Percentiles rank a stretch among this genome's conserved stretches.
Conservation (phyloP, 2,888 invertebrate genomes). For the Plebejus melissa region DNA sequence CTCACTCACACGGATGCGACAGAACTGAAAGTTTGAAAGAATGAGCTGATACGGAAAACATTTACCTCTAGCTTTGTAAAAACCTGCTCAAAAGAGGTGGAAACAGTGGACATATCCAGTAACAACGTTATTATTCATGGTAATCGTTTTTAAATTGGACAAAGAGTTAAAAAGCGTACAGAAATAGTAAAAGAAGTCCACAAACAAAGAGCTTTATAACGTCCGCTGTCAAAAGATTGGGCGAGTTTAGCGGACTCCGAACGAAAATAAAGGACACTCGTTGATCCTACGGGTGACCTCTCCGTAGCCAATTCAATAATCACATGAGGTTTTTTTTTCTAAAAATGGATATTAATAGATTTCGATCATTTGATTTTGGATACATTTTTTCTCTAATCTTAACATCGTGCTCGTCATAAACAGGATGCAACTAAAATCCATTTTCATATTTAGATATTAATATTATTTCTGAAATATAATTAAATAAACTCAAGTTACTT, state of each 20-base stretch:
- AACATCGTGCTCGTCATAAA: too few species aligned
- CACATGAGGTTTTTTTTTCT: conserved; percentile 41
- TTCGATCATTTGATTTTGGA: not conserved
- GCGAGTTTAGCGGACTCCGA: conserved; percentile 54
- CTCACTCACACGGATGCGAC: not conserved
- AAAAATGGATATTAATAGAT: not conserved
- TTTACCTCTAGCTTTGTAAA: not conserved
- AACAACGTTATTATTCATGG: conserved; percentile 8
- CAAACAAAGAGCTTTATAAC: conserved; percentile 62
- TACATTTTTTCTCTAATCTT: not conserved
- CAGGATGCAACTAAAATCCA: too few species aligned
- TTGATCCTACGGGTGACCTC: conserved; percentile 55
- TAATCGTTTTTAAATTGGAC: conserved; percentile 13
- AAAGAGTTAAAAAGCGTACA: conserved; percentile 24
- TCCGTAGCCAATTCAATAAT: conserved; percentile 45
- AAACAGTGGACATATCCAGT: conserved; percentile 3
- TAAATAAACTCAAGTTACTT: too few species aligned
- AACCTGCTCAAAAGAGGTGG: not conserved
- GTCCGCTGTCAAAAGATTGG: conserved; percentile 58
- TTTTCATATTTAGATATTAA: too few species aligned
- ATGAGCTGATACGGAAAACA: not conserved
- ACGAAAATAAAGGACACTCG: conserved; percentile 70
- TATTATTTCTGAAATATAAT: too few species aligned
- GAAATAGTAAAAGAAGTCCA: conserved; percentile 21
- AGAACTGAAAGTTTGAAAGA: not conserved